Evolutionary conservation across 2,113 vertebrate genomes (phyloP).

Genomic region (Oncorhynchus tshawytscha): DNA sequence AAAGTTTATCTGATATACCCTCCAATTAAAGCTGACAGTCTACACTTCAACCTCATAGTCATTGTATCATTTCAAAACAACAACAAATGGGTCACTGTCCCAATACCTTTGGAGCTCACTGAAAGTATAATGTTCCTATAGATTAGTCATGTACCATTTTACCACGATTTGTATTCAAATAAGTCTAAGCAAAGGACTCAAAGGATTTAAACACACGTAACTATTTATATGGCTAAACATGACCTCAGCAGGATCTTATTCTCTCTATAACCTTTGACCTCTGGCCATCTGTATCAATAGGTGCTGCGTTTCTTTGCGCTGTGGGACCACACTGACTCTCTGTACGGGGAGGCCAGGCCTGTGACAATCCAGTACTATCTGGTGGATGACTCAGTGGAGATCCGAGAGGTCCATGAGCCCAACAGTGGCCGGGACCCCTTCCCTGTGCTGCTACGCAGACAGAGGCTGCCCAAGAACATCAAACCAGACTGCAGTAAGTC

Average conservation of each 20-base stretch:
- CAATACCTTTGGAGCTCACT: no score
- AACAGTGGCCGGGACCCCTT: slow-evolving; percentile 87
- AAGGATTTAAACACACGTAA: no score
- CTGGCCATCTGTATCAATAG: slow-evolving; percentile 55
- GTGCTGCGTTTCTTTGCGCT: slow-evolving; percentile 88
- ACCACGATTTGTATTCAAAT: no score
- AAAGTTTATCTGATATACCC: no score
- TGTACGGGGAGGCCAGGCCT: slow-evolving; percentile 71
- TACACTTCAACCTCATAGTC: no score
- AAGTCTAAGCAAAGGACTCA: no score
- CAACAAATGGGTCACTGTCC: no score
- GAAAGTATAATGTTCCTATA: no score
- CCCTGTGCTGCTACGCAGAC: slow-evolving; percentile 82
- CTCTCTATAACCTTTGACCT: background rate
- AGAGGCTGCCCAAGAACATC: slow-evolving; percentile 79
- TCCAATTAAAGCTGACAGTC: no score
- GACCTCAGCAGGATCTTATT: background rate
- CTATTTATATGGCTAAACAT: background rate
- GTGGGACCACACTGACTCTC: slow-evolving; percentile 78
- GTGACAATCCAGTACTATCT: slow-evolving; percentile 88
- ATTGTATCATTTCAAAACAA: no score
- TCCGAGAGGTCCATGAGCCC: slow-evolving; percentile 80
- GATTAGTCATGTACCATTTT: no score
- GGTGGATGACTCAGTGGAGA: slow-evolving; percentile 86
- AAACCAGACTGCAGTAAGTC: slow-evolving; percentile 55